Percentiles rank a stretch among this genome's conserved stretches.
Conservation (phyloP, 2,888 invertebrate genomes). For the Lasius fuliginosus region DNA sequence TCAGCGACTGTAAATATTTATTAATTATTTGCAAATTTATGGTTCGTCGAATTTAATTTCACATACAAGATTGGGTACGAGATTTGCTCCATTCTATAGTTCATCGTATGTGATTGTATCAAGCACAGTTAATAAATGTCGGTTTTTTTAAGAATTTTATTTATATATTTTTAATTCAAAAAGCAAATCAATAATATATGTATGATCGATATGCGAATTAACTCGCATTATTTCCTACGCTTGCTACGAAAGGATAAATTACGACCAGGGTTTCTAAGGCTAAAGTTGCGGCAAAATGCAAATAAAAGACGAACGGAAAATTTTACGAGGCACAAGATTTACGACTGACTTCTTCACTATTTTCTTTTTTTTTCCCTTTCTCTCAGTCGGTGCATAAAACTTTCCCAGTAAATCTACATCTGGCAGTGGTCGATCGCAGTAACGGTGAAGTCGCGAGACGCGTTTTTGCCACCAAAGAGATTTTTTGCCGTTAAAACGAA, state of each 20-base stretch:
- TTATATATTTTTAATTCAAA: background rate
- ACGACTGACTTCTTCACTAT: slow-evolving; percentile 61
- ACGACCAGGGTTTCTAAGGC: slow-evolving; percentile 30
- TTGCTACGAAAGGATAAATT: slow-evolving; percentile 42
- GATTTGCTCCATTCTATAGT: background rate
- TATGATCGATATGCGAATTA: slow-evolving; percentile 58
- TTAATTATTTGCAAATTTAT: slow-evolving; percentile 53
- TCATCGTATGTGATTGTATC: background rate
- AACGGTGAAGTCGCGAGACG: slow-evolving; percentile 62
- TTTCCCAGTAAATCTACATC: slow-evolving; percentile 73
- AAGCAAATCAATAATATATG: slow-evolving; percentile 5
- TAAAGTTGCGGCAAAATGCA: slow-evolving; percentile 60
- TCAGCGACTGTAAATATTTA: background rate
- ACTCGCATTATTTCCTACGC: slow-evolving; percentile 62
- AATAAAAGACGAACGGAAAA: slow-evolving; percentile 72
- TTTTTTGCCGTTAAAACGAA: slow-evolving; percentile 45
- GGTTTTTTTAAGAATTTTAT: background rate
- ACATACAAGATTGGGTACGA: background rate
- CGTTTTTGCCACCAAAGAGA: slow-evolving; percentile 32
- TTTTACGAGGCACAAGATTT: slow-evolving; percentile 73
- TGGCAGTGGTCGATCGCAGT: slow-evolving; percentile 72
- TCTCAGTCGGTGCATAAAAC: slow-evolving; percentile 70
- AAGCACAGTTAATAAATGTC: slow-evolving; percentile 17
- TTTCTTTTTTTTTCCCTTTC: slow-evolving; percentile 57
- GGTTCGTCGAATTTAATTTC: slow-evolving; percentile 25